Conservation (phyloP, 2,113 vertebrate species). For the Cervus canadensis region DNA sequence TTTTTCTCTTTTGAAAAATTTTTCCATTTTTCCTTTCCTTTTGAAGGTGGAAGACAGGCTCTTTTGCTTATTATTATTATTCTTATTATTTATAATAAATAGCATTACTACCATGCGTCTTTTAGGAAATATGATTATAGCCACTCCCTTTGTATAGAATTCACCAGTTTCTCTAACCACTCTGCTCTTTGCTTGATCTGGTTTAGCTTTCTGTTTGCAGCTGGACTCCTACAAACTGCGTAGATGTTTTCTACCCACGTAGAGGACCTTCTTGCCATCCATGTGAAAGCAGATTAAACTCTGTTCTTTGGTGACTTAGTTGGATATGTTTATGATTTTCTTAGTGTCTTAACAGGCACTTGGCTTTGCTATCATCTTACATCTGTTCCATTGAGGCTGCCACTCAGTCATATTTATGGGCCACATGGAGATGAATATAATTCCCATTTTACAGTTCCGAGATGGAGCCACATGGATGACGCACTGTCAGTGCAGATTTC, state of each 20-base stretch:
- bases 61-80: background rate
- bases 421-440: background rate
- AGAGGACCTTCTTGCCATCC: background rate
- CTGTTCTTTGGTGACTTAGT: background rate
- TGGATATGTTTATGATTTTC: background rate
- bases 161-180: background rate
- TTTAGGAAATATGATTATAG: background rate
- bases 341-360: background rate
- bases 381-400: background rate
- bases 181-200: background rate
- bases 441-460: background rate
- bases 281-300: background rate
- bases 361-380: background rate
- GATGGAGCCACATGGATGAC: background rate
- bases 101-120: fast-evolving
- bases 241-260: background rate
- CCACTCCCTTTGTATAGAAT: background rate
- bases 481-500: background rate
- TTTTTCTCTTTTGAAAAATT: background rate
- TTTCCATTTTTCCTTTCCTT: background rate
- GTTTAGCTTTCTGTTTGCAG: background rate
- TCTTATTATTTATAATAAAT: background rate
- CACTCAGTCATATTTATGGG: background rate
- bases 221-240: too few species aligned
- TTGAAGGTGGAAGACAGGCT: background rate